phyloP scores from a whole-genome alignment of 2,113 vertebrate genomes.

The Microtus montanus region DNA sequence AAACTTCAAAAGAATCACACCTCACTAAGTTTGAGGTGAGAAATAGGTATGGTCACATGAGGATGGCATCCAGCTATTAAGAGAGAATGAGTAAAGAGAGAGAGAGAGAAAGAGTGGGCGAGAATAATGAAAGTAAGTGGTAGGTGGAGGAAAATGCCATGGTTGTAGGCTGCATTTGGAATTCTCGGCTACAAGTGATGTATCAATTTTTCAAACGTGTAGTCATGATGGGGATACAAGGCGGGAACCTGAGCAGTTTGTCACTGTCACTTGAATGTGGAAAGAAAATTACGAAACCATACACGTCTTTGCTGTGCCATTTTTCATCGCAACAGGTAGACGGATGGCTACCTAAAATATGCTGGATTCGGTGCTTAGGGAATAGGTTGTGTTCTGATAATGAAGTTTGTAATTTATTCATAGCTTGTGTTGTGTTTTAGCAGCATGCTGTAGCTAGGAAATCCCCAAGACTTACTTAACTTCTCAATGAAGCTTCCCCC shows the following conservation, averaged over 20 bases:
- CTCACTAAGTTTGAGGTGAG: neutral
- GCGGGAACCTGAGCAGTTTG: conserved; percentile 52
- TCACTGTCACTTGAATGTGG: conserved; percentile 64
- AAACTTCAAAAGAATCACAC: neutral
- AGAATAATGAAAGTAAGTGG: neutral
- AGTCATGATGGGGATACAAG: conserved; percentile 37
- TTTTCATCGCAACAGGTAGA: conserved; percentile 58
- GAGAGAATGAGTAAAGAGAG: neutral
- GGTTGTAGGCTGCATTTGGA: conserved; percentile 16
- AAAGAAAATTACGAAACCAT: conserved; percentile 66
- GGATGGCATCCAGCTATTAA: neutral
- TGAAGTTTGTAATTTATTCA: conserved; percentile 36
- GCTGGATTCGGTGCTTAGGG: neutral
- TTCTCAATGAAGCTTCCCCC: neutral
- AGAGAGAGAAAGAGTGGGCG: neutral
- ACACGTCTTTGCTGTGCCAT: conserved; percentile 48
- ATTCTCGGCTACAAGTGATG: conserved; percentile 8
- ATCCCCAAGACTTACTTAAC: neutral
- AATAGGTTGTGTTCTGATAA: conserved; percentile 14
- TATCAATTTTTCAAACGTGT: conserved; percentile 61
- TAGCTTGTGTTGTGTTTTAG: conserved; percentile 16
- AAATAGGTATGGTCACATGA: neutral
- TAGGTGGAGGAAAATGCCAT: neutral
- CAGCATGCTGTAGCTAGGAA: neutral
- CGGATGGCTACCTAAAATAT: conserved; percentile 26